These are phyloP conservation scores for Tetramorium alpestre DNA, from an alignment of 1,140 invertebrate genomes.

Conservation along the genomic window DNA sequence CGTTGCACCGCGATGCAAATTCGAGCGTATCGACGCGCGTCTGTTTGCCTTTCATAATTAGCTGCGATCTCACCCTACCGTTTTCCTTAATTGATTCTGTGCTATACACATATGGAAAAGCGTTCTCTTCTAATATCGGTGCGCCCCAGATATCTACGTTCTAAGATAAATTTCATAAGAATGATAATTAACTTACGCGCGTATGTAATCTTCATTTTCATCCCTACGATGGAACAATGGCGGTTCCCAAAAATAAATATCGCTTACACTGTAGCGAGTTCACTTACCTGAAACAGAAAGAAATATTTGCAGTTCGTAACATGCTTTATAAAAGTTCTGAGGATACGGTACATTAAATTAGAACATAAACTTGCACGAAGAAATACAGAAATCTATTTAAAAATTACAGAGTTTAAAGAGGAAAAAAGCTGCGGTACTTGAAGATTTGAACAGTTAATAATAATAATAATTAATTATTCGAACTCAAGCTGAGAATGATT, in stretches of 20 bases:
- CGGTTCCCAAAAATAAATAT: neutral
- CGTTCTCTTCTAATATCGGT: neutral
- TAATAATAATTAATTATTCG: neutral
- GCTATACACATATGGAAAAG: neutral
- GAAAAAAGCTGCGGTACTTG: neutral
- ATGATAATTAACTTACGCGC: neutral
- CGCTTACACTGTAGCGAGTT: neutral
- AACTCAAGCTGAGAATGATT: neutral
- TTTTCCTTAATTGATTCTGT: neutral
- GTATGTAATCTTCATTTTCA: neutral
- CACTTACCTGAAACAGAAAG: slow-evolving; percentile 69
- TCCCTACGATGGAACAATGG: neutral
- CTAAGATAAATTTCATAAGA: neutral
- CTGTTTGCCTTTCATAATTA: slow-evolving; percentile 30
- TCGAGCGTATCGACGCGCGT: neutral
- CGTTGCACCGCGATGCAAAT: neutral
- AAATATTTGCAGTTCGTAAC: neutral
- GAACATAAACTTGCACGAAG: neutral
- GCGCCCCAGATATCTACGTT: neutral
- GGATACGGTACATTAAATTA: neutral
- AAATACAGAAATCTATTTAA: neutral
- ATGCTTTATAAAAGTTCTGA: neutral
- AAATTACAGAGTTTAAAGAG: neutral
- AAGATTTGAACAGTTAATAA: neutral
- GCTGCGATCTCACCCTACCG: neutral